Percentiles rank a stretch among this genome's conserved stretches.
Conservation (phyloP, 1,140 invertebrate genomes). For the Maniola jurtina region DNA sequence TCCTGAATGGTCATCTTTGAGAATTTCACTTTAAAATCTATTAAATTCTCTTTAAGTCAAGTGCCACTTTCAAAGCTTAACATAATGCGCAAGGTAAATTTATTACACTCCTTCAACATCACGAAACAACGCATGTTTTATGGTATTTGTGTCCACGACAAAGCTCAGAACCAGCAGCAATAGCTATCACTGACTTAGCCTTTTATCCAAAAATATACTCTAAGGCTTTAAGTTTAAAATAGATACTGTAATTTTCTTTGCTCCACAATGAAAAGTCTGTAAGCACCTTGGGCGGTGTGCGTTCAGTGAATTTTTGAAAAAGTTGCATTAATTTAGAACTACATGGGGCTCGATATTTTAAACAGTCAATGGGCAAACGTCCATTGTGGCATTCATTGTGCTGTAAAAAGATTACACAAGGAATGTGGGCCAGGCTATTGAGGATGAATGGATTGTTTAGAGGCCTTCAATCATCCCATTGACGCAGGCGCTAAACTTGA, state of each 20-base stretch:
- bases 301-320: slow-evolving; percentile 62
- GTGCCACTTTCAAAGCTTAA: slow-evolving; percentile 35
- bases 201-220: slow-evolving; percentile 26
- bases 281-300: slow-evolving; percentile 52
- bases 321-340: slow-evolving; percentile 71
- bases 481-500: slow-evolving; percentile 69
- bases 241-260: slow-evolving; percentile 12
- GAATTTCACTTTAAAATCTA: slow-evolving; percentile 17
- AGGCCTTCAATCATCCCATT: slow-evolving; percentile 74
- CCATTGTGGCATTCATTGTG: slow-evolving; percentile 64
- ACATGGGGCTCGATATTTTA: slow-evolving; percentile 58
- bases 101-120: slow-evolving; percentile 58
- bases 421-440: slow-evolving; percentile 70
- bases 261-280: slow-evolving; percentile 14
- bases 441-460: slow-evolving; percentile 73
- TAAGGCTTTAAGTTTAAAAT: slow-evolving; percentile 22
- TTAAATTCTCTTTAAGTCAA: slow-evolving; percentile 45
- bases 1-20: not conserved
- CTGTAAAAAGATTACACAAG: slow-evolving; percentile 71
- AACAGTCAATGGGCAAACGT: slow-evolving; percentile 52
- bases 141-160: slow-evolving; percentile 54
- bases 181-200: slow-evolving; percentile 45
- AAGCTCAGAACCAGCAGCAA: slow-evolving; percentile 55
- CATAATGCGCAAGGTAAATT: slow-evolving; percentile 54
- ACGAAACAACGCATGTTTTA: slow-evolving; percentile 48